Evolutionary conservation across 1,140 invertebrate species (phyloP), one percentile per base, ranked within the genome.

Genomic region (Lasioglossum albipes): DNA sequence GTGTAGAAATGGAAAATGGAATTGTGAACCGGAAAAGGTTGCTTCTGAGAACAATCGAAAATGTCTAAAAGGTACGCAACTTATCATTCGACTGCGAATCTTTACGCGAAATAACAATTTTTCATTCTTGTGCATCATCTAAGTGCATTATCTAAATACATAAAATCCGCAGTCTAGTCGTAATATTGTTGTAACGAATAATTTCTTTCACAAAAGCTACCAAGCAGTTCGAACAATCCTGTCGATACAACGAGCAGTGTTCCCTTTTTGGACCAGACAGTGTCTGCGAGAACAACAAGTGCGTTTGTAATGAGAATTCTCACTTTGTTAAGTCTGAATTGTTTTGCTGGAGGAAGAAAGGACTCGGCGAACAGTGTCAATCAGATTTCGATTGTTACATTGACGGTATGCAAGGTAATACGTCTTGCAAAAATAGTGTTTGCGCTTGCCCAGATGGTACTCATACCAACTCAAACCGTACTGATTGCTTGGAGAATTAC

Each of bases 311-410:
- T 41, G 72, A 88, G 4, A 75, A 75, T 27, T 86, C 84, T 1
- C 89, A 88, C 12, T 90, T 81, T 22, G 62, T 85, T 7, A 70
- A 85, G 10, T 78, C 84, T 1, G 67, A 89, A 74, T 61, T 77
- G 3, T 90, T 89, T 66, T 92, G 90, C 61, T 92, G 90, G 90
- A 61, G 22, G 13, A 89, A 82, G 5, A 88, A 62, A 41, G 72
- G 82, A 20, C 41, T 90, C 7, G 67, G 52, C 0, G 70, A 89
- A n/a, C 64, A 0, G n/a, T 90, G 89, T 67, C 31, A 59, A 7
- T 12, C 10, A 7, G 59, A 89, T 2, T 9, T 71, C 16, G 89
- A 90, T 18, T 90, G 89, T 75, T 72, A 84, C 22, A 7, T 87
- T 0, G 22, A 83, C 20, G 80, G 57, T 22, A 62, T 64, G 1